Evolutionary conservation across 2,113 vertebrate genomes (phyloP).

Genomic region (Myodes glareolus): DNA sequence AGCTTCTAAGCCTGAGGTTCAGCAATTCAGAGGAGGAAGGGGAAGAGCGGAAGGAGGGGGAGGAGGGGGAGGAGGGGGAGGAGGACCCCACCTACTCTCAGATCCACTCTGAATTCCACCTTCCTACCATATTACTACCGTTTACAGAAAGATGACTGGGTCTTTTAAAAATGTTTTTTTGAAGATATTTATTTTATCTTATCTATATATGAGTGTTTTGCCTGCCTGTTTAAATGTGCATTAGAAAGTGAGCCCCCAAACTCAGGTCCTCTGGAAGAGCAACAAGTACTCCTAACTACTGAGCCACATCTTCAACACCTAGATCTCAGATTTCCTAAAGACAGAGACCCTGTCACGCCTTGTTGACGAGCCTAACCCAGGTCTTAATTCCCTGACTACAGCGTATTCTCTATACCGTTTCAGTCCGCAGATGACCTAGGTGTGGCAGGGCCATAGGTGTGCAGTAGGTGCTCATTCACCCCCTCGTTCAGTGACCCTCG

Average conservation of each 20-base stretch:
- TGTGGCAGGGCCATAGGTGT: background rate
- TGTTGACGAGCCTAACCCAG: background rate
- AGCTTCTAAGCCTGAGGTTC: background rate
- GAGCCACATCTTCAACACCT: background rate
- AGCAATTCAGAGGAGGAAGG: too few species aligned
- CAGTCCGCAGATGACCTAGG: background rate
- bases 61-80: background rate
- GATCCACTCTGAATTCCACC: background rate
- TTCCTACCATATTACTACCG: conserved; percentile 18
- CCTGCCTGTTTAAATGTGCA: background rate
- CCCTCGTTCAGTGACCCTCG: background rate
- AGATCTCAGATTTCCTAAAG: background rate
- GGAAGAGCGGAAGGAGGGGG: background rate
- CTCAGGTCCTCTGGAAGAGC: background rate
- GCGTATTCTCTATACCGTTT: background rate
- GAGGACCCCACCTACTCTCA: background rate
- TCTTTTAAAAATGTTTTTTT: background rate
- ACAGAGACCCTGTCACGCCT: background rate
- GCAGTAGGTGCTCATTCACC: background rate
- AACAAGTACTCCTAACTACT: background rate
- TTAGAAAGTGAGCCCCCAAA: background rate
- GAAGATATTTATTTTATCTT: background rate
- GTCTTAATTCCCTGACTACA: background rate
- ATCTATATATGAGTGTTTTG: too few species aligned
- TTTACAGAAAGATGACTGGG: background rate